phyloP scores from a whole-genome alignment of 2,113 vertebrate genomes.

The Eupsittula cactorum region DNA sequence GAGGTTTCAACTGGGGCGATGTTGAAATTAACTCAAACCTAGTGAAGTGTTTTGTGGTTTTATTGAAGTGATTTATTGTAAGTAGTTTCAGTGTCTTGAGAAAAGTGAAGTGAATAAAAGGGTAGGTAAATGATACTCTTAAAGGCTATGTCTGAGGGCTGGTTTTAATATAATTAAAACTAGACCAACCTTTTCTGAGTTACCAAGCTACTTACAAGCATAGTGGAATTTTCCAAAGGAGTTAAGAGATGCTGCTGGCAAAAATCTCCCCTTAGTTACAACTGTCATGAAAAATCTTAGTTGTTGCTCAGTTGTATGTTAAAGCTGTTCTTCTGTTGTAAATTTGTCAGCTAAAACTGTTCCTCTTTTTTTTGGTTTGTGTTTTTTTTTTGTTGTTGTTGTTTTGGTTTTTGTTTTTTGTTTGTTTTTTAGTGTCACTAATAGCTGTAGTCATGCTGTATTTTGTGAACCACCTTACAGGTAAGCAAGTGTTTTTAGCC shows the following conservation, averaged over 20 bases:
- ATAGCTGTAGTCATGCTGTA: slow-evolving; percentile 88
- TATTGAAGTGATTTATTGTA: background rate
- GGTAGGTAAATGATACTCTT: background rate
- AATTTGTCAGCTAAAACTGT: background rate
- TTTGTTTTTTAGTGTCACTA: slow-evolving; percentile 80
- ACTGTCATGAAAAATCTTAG: rapidly evolving
- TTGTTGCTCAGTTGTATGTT: background rate
- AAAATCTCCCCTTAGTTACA: background rate
- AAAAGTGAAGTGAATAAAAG: background rate
- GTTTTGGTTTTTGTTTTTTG: background rate
- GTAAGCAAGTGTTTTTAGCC: slow-evolving; percentile 66
- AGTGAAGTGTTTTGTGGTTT: background rate
- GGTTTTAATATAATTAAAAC: background rate
- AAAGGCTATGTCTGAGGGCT: background rate
- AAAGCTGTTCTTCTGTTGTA: background rate
- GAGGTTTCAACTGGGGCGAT: rapidly evolving
- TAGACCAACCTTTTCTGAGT: background rate
- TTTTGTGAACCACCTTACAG: slow-evolving; percentile 84
- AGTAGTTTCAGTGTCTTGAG: background rate
- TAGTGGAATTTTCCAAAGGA: background rate
- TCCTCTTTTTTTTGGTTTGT: background rate
- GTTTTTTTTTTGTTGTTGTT: background rate
- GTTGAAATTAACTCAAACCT: background rate
- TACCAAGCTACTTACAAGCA: background rate
- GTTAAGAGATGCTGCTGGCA: background rate